Percentiles rank a stretch among this genome's conserved stretches.
Conservation (phyloP, 2,888 invertebrate species). For the Caenorhabditis virilis region DNA sequence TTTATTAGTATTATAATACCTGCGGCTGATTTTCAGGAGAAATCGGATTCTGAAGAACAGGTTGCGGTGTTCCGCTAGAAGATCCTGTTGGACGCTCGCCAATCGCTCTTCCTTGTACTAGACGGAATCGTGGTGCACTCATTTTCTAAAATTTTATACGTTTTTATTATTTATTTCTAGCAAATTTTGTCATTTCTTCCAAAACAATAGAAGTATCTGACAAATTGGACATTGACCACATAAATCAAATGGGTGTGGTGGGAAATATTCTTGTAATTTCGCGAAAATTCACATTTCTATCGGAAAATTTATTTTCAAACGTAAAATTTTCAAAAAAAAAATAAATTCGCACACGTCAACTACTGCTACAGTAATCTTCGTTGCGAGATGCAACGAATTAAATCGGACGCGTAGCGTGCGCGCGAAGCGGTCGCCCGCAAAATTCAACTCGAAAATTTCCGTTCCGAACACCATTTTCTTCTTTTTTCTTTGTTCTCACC, state of each 20-base stretch:
- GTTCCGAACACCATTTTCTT: neutral
- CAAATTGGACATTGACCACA: no score
- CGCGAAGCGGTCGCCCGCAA: conserved; percentile 14
- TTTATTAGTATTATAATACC: no score
- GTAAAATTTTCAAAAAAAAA: no score
- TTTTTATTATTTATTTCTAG: neutral
- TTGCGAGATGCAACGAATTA: conserved; percentile 17
- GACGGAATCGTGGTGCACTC: conserved; percentile 38
- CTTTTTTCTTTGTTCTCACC: neutral
- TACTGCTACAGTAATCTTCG: conserved; percentile 16
- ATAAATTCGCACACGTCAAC: conserved; percentile 1
- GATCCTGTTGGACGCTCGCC: conserved; percentile 31
- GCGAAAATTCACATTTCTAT: no score
- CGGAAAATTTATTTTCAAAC: no score
- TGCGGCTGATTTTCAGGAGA: neutral
- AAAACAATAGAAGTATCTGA: no score
- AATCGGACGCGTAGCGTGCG: conserved; percentile 16
- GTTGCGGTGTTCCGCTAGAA: neutral
- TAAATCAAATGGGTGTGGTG: no score
- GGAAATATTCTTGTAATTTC: no score
- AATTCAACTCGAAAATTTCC: conserved; percentile 29
- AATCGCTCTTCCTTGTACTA: conserved; percentile 42
- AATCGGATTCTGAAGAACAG: neutral
- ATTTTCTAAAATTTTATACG: conserved; percentile 3
- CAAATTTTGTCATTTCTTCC: no score